Conservation (phyloP, 2,888 invertebrate genomes). For the Ctenicera cuprea region DNA sequence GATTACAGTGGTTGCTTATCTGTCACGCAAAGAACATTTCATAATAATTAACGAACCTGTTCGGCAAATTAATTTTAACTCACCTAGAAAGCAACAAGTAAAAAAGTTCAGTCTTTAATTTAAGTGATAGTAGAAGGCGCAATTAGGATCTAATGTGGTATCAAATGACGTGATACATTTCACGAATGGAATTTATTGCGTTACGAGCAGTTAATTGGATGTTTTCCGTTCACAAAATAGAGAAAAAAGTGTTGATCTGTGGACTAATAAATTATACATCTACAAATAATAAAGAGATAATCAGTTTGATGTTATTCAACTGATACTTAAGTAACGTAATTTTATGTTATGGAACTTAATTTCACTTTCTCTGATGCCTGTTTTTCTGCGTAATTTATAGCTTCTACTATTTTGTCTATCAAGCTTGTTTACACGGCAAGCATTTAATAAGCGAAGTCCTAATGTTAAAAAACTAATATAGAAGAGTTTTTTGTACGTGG, state of each 20-base stretch:
- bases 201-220: background rate
- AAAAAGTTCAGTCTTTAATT: background rate
- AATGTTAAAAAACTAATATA: background rate
- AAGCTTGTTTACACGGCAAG: background rate
- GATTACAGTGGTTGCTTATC: no score
- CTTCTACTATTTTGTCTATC: background rate
- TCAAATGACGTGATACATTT: conserved; percentile 1
- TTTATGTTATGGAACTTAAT: conserved; percentile 1
- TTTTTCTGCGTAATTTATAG: background rate
- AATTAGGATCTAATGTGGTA: conserved; percentile 12
- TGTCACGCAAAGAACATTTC: background rate
- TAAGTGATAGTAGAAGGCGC: background rate
- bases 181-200: background rate
- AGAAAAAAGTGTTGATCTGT: background rate
- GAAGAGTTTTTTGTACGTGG: background rate
- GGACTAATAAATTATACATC: conserved; percentile 4
- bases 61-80: background rate
- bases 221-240: conserved; percentile 5
- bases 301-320: conserved; percentile 15
- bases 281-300: conserved; percentile 10
- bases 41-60: background rate
- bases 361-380: conserved; percentile 18
- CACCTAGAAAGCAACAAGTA: background rate
- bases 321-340: conserved; percentile 8
- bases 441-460: background rate